Conservation (phyloP, 2,888 invertebrate species). For the Chrysolina americana region DNA sequence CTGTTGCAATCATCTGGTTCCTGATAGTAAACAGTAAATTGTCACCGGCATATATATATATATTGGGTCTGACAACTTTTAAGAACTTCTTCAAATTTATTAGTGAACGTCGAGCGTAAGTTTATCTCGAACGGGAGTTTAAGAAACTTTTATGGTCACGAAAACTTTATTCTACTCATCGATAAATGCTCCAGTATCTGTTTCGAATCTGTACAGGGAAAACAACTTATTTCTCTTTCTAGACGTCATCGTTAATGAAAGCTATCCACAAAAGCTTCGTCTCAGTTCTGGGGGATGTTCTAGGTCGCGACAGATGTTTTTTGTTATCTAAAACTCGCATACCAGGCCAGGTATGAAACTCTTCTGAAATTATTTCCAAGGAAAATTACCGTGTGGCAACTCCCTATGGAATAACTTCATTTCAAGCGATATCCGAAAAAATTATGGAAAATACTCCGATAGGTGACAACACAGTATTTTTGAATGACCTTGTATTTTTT, state of each 20-base stretch:
- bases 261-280: background rate
- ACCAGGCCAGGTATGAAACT: too few relatives aligned
- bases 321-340: background rate
- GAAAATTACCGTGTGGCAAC: too few relatives aligned
- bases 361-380: too few relatives aligned
- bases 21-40: conserved; percentile 48
- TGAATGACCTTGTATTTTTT: too few relatives aligned
- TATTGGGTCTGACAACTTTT: conserved; percentile 45
- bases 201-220: conserved; percentile 29
- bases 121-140: conserved; percentile 46
- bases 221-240: background rate
- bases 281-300: background rate
- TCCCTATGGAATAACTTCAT: too few relatives aligned
- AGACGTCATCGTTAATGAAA: background rate
- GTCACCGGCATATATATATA: conserved; percentile 36
- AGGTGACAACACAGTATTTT: too few relatives aligned
- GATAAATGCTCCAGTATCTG: conserved; percentile 45
- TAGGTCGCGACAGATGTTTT: background rate
- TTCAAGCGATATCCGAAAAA: too few relatives aligned
- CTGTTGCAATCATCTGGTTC: conserved; percentile 36
- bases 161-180: conserved; percentile 49
- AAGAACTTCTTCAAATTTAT: conserved; percentile 49
- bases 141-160: conserved; percentile 45
- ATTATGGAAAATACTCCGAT: too few relatives aligned
- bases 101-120: conserved; percentile 45